Percentiles rank a stretch among this genome's conserved stretches.
These are phyloP conservation scores for Steinernema carpocapsae DNA, from an alignment of 2,888 invertebrate genomes.

Conservation along the genomic window DNA sequence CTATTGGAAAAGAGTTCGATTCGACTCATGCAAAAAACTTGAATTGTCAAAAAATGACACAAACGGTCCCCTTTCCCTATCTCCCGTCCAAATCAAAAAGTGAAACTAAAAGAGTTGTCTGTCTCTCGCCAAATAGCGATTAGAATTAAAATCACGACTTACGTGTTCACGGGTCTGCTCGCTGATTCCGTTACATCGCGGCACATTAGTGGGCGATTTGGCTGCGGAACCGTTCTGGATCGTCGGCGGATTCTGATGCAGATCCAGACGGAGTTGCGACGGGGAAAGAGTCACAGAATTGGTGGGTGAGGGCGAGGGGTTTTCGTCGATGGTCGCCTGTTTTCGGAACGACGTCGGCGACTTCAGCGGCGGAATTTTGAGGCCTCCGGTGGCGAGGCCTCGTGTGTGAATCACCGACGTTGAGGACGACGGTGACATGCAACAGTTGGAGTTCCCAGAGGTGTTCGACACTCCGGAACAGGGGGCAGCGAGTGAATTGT, in stretches of 20 bases:
- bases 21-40: too few species aligned
- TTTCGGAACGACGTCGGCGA: slow-evolving; percentile 8
- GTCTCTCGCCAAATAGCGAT: not conserved
- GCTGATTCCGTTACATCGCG: slow-evolving; percentile 6
- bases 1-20: too few species aligned
- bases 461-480: too few species aligned
- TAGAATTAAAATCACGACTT: slow-evolving; percentile 1
- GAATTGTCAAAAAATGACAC: too few species aligned
- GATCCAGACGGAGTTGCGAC: slow-evolving; percentile 17
- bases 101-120: too few species aligned
- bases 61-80: too few species aligned
- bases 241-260: slow-evolving; percentile 14
- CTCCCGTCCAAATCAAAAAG: too few species aligned
- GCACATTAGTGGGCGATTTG: not conserved
- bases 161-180: not conserved
- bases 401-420: not conserved
- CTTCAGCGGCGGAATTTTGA: slow-evolving; percentile 20
- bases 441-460: not conserved
- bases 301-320: slow-evolving; percentile 10
- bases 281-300: not conserved
- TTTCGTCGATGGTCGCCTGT: slow-evolving; percentile 25
- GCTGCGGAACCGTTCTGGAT: slow-evolving; percentile 25
- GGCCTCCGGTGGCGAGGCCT: slow-evolving; percentile 6
- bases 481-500: slow-evolving; percentile 1
- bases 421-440: slow-evolving; percentile 8